A percentile compares a stretch with the other conserved stretches of the same genome.
Evolutionary conservation across 1,140 invertebrate genomes (phyloP).

Genomic region (Tetramorium parvispinum): DNA sequence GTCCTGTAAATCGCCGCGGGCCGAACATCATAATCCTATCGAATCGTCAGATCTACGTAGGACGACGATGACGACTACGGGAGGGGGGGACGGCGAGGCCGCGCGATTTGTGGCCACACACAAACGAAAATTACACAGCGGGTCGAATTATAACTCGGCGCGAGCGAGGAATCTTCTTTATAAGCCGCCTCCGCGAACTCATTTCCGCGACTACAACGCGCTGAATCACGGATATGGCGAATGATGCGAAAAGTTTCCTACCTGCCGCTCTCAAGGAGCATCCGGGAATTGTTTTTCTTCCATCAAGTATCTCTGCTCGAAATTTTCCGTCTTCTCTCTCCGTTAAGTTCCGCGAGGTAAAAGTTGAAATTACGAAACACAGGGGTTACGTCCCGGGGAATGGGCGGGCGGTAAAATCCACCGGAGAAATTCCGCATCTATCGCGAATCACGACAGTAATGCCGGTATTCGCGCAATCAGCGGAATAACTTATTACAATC

Average conservation of each 20-base stretch:
- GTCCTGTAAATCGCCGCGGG: constrained; percentile 9
- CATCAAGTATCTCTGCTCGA: constrained; percentile 57
- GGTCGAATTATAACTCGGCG: constrained; percentile 76
- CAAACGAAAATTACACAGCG: constrained; percentile 79
- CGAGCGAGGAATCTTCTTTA: constrained; percentile 76
- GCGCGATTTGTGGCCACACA: constrained; percentile 63
- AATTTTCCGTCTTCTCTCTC: constrained; percentile 44
- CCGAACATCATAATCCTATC: constrained; percentile 28
- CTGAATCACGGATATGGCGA: constrained; percentile 52
- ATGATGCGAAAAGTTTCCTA: constrained; percentile 60
- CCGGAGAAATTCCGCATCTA: constrained; percentile 22
- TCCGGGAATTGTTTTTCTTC: constrained; percentile 61
- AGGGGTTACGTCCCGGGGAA: constrained; percentile 19
- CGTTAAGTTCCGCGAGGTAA: constrained; percentile 47
- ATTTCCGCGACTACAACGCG: constrained; percentile 73
- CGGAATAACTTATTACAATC: not conserved
- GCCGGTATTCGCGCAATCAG: constrained; percentile 23
- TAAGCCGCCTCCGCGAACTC: constrained; percentile 77
- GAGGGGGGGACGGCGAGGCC: constrained; percentile 33
- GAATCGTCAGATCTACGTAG: constrained; percentile 58
- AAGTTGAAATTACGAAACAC: constrained; percentile 61
- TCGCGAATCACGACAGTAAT: constrained; percentile 7
- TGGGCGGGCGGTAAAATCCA: no score
- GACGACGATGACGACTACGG: not conserved
- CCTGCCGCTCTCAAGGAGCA: constrained; percentile 10